These are phyloP conservation scores for Pseudoips prasinana DNA, from an alignment of 2,888 invertebrate genomes.

Conservation along the genomic window DNA sequence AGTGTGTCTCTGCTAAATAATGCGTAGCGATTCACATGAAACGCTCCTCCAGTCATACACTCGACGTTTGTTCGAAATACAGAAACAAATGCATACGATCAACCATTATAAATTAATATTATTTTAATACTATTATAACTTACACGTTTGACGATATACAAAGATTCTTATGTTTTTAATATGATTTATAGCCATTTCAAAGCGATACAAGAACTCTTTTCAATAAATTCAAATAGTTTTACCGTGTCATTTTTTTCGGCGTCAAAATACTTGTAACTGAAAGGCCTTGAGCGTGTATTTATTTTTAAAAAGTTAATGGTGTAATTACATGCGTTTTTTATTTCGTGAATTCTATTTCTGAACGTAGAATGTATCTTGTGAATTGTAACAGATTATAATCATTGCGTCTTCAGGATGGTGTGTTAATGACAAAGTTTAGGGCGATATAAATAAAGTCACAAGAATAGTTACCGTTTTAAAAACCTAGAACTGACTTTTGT, in stretches of 20 bases:
- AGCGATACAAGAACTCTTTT: conserved; percentile 22
- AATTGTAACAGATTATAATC: too few species aligned
- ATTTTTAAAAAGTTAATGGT: conserved; percentile 25
- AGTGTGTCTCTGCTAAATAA: conserved; percentile 68
- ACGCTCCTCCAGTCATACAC: conserved; percentile 54
- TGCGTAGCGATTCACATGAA: conserved; percentile 56
- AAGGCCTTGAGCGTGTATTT: conserved; percentile 28
- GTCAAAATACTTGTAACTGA: conserved; percentile 30
- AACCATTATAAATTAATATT: too few species aligned
- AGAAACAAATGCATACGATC: conserved; percentile 19
- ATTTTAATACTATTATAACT: too few species aligned
- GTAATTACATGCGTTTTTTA: conserved; percentile 24
- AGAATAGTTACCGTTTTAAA: too few species aligned
- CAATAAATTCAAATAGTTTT: conserved; percentile 24
- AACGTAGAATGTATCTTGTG: too few species aligned
- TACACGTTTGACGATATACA: conserved; percentile 32
- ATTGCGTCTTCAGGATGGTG: too few species aligned
- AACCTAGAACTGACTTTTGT: too few species aligned
- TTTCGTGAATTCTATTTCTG: too few species aligned
- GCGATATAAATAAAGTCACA: too few species aligned
- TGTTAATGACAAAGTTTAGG: too few species aligned
- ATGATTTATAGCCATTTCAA: conserved; percentile 31
- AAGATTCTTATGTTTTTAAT: conserved; percentile 35
- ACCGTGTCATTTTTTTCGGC: conserved; percentile 26
- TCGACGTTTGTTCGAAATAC: conserved; percentile 19